Evolutionary conservation across 2,888 invertebrate genomes (phyloP).

Genomic region (Ganaspis brasiliensis): DNA sequence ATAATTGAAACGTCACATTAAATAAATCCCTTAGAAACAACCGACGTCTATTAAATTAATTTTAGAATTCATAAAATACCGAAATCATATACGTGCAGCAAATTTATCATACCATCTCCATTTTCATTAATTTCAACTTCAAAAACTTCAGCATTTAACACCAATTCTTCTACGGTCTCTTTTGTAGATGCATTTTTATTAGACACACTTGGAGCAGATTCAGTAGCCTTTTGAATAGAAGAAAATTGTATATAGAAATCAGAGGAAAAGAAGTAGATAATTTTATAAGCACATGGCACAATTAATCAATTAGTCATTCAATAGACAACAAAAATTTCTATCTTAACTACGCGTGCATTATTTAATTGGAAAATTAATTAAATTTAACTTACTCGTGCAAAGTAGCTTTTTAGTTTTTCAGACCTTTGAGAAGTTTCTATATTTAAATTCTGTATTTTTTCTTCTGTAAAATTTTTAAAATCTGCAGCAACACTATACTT

Average conservation of each 20-base stretch:
- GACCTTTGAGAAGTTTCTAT: neutral
- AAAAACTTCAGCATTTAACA: neutral
- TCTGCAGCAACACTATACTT: neutral
- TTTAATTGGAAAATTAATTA: no score
- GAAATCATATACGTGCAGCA: neutral
- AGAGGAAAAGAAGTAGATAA: neutral
- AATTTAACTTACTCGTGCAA: no score
- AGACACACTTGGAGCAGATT: slow-evolving; percentile 1
- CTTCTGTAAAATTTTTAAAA: slow-evolving; percentile 6
- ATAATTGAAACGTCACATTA: neutral
- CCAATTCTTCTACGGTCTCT: neutral
- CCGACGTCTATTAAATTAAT: no score
- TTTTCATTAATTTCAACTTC: neutral
- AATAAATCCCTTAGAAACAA: neutral
- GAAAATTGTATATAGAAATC: neutral
- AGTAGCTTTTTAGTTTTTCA: neutral
- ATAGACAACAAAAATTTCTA: neutral
- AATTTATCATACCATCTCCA: neutral
- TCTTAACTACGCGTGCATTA: no score
- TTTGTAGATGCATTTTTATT: neutral
- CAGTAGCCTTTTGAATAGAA: neutral
- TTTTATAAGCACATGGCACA: no score
- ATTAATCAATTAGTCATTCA: neutral
- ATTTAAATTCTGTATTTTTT: neutral
- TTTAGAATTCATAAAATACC: neutral